Percentiles rank a stretch among this genome's conserved stretches.
phyloP scores from a whole-genome alignment of 2,888 invertebrate genomes.

The Xestia rhomboidea region DNA sequence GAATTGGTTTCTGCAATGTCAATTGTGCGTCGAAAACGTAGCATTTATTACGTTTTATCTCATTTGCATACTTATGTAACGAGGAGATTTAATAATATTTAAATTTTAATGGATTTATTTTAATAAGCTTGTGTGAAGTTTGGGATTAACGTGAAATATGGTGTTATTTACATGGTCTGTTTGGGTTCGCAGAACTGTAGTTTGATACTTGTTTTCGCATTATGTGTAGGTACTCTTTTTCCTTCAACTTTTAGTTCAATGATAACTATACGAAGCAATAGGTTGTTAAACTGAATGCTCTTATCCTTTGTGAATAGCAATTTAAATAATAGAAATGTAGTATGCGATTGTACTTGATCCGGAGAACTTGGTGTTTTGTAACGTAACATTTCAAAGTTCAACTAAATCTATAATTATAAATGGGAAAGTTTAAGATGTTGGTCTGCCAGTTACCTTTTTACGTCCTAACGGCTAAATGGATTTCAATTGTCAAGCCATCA shows the following conservation, averaged over 20 bases:
- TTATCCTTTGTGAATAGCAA: background rate
- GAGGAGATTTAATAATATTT: slow-evolving; percentile 53
- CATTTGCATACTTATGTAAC: slow-evolving; percentile 52
- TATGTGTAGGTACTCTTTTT: background rate
- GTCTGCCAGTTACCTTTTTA: background rate
- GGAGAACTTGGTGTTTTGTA: background rate
- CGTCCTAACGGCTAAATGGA: background rate
- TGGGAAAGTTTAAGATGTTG: too few species aligned
- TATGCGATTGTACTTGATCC: background rate
- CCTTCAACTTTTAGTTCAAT: background rate
- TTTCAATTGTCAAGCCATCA: background rate
- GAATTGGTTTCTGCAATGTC: slow-evolving; percentile 48
- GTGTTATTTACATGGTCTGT: slow-evolving; percentile 18
- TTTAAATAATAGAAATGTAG: background rate
- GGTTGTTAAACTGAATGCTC: background rate
- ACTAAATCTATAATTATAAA: background rate
- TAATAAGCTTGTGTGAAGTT: slow-evolving; percentile 42
- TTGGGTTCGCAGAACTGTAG: background rate
- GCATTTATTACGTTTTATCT: slow-evolving; percentile 54
- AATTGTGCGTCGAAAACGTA: slow-evolving; percentile 46
- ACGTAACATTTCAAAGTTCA: background rate
- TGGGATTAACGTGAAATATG: slow-evolving; percentile 36
- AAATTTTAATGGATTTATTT: slow-evolving; percentile 55
- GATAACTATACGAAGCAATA: background rate
- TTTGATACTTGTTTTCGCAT: background rate